Percentiles rank a stretch among this genome's conserved stretches.
phyloP scores from a whole-genome alignment of 2,888 invertebrate species.

The Troides helena region DNA sequence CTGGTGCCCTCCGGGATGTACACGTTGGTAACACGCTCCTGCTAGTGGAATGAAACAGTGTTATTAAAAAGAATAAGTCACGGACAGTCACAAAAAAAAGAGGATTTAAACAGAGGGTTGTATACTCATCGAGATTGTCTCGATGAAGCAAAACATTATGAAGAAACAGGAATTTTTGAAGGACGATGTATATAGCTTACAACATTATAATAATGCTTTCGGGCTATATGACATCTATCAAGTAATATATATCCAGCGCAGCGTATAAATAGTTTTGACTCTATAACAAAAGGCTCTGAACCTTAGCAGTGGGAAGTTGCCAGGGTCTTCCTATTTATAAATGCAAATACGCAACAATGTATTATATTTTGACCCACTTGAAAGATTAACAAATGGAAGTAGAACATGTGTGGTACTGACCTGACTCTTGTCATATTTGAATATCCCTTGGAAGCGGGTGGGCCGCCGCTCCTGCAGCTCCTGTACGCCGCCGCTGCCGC shows the following conservation, averaged over 20 bases:
- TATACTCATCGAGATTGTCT: too few relatives aligned
- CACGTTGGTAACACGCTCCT: constrained; percentile 82
- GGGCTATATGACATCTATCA: too few relatives aligned
- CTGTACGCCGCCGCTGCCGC: constrained; percentile 62
- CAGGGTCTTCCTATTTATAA: neutral
- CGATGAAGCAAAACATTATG: too few relatives aligned
- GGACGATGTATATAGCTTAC: too few relatives aligned
- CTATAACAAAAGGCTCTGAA: too few relatives aligned
- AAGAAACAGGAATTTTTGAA: too few relatives aligned
- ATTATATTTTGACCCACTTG: neutral
- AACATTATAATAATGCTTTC: too few relatives aligned
- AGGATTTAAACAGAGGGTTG: too few relatives aligned
- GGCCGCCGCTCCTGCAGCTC: constrained; percentile 52
- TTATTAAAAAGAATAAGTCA: neutral
- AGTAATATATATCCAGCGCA: too few relatives aligned
- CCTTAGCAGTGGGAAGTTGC: too few relatives aligned
- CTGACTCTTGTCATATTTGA: constrained; percentile 90
- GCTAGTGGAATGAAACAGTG: constrained; percentile 34
- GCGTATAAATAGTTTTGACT: too few relatives aligned
- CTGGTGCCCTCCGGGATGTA: constrained; percentile 86
- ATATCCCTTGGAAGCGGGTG: constrained; percentile 78
- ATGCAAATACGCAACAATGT: neutral
- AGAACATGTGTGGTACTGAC: constrained; percentile 61
- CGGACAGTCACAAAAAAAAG: too few relatives aligned
- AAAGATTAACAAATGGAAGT: neutral